These are phyloP conservation scores for Myopa tessellatipennis DNA, from an alignment of 2,888 invertebrate species.

Conservation along the genomic window DNA sequence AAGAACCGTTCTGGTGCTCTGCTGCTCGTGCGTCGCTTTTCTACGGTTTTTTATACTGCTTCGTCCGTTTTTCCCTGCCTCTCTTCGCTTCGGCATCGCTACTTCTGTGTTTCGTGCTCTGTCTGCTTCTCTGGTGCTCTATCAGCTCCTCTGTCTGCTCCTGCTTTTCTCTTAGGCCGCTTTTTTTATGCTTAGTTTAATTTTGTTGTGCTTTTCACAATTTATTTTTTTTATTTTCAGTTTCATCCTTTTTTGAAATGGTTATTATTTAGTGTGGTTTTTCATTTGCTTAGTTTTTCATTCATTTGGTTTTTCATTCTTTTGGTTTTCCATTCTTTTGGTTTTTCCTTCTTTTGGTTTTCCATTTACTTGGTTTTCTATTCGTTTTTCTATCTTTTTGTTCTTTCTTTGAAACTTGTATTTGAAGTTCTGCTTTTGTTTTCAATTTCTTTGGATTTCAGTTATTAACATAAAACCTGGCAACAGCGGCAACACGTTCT, in stretches of 20 bases:
- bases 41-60: neutral
- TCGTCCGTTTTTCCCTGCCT: neutral
- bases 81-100: neutral
- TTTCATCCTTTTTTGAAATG: too few species aligned
- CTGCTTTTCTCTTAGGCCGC: neutral
- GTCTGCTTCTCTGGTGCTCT: neutral
- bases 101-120: neutral
- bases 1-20: too few species aligned
- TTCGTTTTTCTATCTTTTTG: neutral
- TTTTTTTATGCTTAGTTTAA: neutral
- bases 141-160: neutral
- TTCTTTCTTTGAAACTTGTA: neutral
- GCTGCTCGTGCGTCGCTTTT: too few species aligned
- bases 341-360: too few species aligned
- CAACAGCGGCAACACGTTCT: too few species aligned
- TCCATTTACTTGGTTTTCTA: neutral
- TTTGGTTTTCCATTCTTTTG: too few species aligned
- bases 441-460: slow-evolving; percentile 1
- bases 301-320: too few species aligned
- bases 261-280: too few species aligned
- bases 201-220: neutral
- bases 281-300: too few species aligned
- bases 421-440: slow-evolving; percentile 7
- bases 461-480: slow-evolving; percentile 3
- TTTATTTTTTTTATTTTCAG: neutral